Base-by-base conservation (phyloP, 2,888 invertebrate genomes). In the Xiphydria camelus region DNA sequence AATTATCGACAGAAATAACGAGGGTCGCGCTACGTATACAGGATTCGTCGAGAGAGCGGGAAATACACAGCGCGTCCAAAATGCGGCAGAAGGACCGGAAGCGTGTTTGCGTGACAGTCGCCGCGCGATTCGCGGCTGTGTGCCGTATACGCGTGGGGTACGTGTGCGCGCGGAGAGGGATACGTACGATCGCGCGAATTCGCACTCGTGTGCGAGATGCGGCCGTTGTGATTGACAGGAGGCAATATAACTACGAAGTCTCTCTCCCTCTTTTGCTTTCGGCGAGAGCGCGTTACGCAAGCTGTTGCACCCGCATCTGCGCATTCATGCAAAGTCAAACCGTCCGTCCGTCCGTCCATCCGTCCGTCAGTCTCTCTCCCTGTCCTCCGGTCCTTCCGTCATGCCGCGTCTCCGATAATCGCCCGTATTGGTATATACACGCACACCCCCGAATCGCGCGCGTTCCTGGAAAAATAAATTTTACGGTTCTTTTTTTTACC, bases 291-390 rank as follows among this genome's bases (percentile, higher is more conserved):
- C 72, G 73, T 74, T 73, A 70, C 73, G 73, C 75, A 75, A 75
- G 75, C 75, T 75, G 75, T 75, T 74, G 74, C 75, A 72, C 71
- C 72, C 75, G 73, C 73, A 75, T 74, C 73, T 73, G 75, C 72
- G 73, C 72, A 71, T 69, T 75, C 75, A 75, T 74, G 73, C 74
- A 73, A 71, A 75, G 70, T 73, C 73, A 64, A 64, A 52, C 61
- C 49, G 57, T 60, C 62, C 62, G 57, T 62, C 61, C 45, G 39
- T 35, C 47, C 44, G 43, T 61, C 52, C 47, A 49, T 52, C 34
- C 38, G 34, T 47, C 39, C 50, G 43, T 54, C 49, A 52, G 51
- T 54, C 51, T 58, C 52, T 61, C 56, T 55, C 58, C 56, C 55
- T 48, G 54, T 54, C 57, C 64, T 57, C 59, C 65, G 59, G 39